Conservation (phyloP, 2,888 invertebrate species). For the Philereme vetulata region DNA sequence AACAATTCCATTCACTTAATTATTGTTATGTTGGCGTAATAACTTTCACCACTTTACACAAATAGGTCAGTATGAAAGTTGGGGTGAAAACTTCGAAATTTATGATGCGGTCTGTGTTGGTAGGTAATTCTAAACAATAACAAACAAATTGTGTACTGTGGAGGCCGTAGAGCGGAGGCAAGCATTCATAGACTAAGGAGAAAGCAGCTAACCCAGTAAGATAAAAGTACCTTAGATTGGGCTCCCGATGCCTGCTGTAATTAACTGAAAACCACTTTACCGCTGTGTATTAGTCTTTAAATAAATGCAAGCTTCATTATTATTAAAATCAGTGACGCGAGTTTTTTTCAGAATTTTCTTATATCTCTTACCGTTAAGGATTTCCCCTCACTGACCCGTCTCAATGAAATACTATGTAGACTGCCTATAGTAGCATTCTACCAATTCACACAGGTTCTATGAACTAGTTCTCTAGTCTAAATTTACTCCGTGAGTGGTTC, state of each 20-base stretch:
- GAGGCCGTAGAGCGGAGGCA: slow-evolving; percentile 42
- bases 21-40: slow-evolving; percentile 46
- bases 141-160: slow-evolving; percentile 61
- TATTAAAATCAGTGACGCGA: too few relatives aligned
- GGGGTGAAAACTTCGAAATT: slow-evolving; percentile 64
- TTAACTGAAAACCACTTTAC: too few relatives aligned
- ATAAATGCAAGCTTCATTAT: too few relatives aligned
- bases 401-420: too few relatives aligned
- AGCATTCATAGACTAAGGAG: slow-evolving; percentile 7
- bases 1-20: slow-evolving; percentile 36
- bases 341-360: too few relatives aligned
- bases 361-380: too few relatives aligned
- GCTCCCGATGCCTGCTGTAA: too few relatives aligned
- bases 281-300: too few relatives aligned
- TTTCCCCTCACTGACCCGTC: too few relatives aligned
- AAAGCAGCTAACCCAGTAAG: slow-evolving; percentile 14
- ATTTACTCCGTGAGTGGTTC: neutral
- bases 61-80: slow-evolving; percentile 64
- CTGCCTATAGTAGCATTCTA: too few relatives aligned
- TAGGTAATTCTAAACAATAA: slow-evolving; percentile 73
- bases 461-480: neutral
- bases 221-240: too few relatives aligned
- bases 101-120: slow-evolving; percentile 67
- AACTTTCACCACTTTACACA: slow-evolving; percentile 58
- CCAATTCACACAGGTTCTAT: too few relatives aligned